Evolutionary conservation across 2,113 vertebrate species (phyloP).

Genomic region (Fulmarus glacialis): DNA sequence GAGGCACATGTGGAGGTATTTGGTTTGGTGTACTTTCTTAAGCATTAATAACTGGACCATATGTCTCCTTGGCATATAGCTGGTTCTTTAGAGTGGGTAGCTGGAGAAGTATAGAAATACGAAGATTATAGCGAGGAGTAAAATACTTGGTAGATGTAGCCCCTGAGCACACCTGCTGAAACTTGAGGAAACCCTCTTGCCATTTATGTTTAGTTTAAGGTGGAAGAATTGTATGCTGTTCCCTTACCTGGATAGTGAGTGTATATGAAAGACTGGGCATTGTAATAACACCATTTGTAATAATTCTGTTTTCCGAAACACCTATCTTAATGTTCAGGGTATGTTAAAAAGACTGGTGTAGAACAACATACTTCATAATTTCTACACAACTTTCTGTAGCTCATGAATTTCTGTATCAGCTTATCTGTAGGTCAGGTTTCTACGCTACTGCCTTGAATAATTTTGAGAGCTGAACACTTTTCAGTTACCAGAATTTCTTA

Average conservation of each 20-base stretch:
- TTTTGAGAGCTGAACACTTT: not conserved
- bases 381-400: not conserved
- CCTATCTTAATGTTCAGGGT: not conserved
- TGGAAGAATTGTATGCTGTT: not conserved
- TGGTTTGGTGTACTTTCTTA: not conserved
- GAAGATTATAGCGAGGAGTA: not conserved
- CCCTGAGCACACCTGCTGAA: not conserved
- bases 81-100: not conserved
- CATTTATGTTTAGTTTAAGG: not conserved
- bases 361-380: not conserved
- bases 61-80: not conserved
- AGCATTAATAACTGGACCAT: not conserved
- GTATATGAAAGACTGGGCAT: not conserved
- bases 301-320: not conserved
- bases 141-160: not conserved
- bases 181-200: not conserved
- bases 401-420: not conserved
- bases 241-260: not conserved
- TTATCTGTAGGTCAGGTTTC: not conserved
- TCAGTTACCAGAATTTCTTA: not conserved
- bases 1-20: accelerated
- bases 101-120: not conserved
- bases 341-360: not conserved
- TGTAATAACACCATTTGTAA: not conserved
- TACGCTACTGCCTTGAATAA: not conserved